Evolutionary conservation across 2,113 vertebrate species (phyloP), one percentile per base, ranked within the genome.

Genomic region (Orthonyx spaldingii): DNA sequence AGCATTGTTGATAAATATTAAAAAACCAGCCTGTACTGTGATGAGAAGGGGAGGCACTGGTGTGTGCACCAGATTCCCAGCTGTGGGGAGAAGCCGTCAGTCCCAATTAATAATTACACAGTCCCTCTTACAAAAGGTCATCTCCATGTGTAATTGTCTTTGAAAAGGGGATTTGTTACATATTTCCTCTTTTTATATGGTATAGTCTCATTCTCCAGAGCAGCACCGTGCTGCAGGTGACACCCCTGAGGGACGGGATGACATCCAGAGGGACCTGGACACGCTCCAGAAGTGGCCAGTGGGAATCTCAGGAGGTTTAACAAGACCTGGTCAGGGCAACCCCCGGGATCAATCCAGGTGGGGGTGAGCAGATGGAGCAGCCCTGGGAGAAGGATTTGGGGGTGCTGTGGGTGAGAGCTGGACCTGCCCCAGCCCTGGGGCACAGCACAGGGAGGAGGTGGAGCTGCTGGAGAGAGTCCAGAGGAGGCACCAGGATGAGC

Each of bases 271-370:
- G 44, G 22, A 44, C 11, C 53, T 68, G 52, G 44, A 41, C 32
- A 32, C 9, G 32, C 52, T 59, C 71, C 35, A 65, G 52, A 3
- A 50, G 35, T 1, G 42, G 11, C 61, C 37, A 39, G 11, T 14
- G 44, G 26, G 17, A 32, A 15, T 35, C 71, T 49, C 61, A 32
- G 6, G 32, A 37, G 61, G 24, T 57, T 66, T 16, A 30, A 21
- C 44, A 16, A 6, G 22, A 4, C 6, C 35, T 11, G 49, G 7
- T 15, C n/a, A 28, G 24, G n/a, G 6, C 18, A 64, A 4, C 4
- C n/a, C 57, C 59, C 0, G 1, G 37, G 60, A 0, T 57, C 30
- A n/a, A 2, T n/a, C 42, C 70, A 85, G 42, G 30, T 17, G 20
- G 69, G 49, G 22, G 14, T 7, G 28, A 41, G 69, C 59, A 74